Evolutionary conservation across 2,888 invertebrate genomes (phyloP), one percentile per base, ranked within the genome.

Genomic region (Bellardia bayeri): DNA sequence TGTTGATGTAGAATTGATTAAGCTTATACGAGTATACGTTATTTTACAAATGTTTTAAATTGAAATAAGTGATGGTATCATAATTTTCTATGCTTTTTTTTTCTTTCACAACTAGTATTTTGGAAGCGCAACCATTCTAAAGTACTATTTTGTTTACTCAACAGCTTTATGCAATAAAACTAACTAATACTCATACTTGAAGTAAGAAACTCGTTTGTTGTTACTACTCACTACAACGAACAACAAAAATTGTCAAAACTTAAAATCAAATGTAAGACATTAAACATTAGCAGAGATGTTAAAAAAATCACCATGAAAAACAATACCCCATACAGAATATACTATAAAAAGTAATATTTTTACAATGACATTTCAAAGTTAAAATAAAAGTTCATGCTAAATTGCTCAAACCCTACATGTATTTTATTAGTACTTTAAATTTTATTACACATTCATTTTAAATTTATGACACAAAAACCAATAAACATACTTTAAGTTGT

Each of bases 301-400:
- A 16, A 64, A 16, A 23, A 40, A 9, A 40, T 3, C 9, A 33
- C 11, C 14, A 61, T 61, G 13, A 33, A 61, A 33, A 33, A 61
- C 13, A 61, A 61, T 61, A 33, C 16, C 7, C 40, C 7, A 13
- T 61, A 33, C 13, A 9, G 23, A 23, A 54, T 54, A 16, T 54
- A 45, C 45, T 23, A 49, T 33, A 54, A 71, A 75, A 49, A n/a
- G 13, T 9, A 75, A 76, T 33, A 37, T 37, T 54, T 56, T 68
- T 58, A 68, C n/a, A 79, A 68, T 68, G 54, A 56, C 54, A 68
- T 78, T 64, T 78, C 30, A 37, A 68, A 51, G 8, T 56, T 58
- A 8, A n/a, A 79, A 14, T 37, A n/a, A 45, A 76, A 40, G 56
- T 40, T 13, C 42, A 54, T 16, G 56, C 54, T 45, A 79, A 79